Evolutionary conservation across 2,797 vertebrate genomes (phyloP).

Genomic region (Spinibarbus caldwelli): DNA sequence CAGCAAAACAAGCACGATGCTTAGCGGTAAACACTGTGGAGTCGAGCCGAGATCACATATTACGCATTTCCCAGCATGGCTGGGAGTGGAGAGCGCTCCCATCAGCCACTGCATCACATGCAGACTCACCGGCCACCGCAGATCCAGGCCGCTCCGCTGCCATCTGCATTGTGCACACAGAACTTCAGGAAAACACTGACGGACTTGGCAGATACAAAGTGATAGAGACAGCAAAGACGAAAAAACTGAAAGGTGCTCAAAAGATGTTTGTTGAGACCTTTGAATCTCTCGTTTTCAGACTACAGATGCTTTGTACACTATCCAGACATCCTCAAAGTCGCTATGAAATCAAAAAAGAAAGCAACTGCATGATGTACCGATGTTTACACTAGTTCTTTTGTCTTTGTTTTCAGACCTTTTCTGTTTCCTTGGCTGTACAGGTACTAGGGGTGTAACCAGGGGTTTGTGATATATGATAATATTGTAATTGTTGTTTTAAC

Average conservation of each 20-base stretch:
- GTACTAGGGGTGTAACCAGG: neutral
- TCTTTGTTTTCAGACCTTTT: neutral
- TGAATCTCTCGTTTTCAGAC: neutral
- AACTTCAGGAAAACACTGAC: neutral
- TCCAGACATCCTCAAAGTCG: neutral
- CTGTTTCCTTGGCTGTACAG: neutral
- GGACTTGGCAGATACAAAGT: neutral
- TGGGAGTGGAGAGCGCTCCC: slow-evolving; percentile 22
- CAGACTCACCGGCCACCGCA: neutral
- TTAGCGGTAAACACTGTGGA: slow-evolving; percentile 22
- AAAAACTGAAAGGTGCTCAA: neutral
- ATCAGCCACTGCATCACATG: slow-evolving; percentile 19
- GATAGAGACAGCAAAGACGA: neutral
- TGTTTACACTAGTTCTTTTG: neutral
- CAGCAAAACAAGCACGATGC: slow-evolving; percentile 8
- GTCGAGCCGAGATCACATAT: neutral
- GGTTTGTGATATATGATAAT: neutral
- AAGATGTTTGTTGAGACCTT: neutral
- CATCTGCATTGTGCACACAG: no score
- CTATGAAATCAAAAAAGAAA: neutral
- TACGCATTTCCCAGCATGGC: slow-evolving; percentile 21
- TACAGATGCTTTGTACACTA: no score
- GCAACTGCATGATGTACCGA: neutral
- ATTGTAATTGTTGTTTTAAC: no score
- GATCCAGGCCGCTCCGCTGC: neutral